These are phyloP conservation scores for Tursiops truncatus DNA, from an alignment of 2,113 vertebrate genomes.

Conservation along the genomic window DNA sequence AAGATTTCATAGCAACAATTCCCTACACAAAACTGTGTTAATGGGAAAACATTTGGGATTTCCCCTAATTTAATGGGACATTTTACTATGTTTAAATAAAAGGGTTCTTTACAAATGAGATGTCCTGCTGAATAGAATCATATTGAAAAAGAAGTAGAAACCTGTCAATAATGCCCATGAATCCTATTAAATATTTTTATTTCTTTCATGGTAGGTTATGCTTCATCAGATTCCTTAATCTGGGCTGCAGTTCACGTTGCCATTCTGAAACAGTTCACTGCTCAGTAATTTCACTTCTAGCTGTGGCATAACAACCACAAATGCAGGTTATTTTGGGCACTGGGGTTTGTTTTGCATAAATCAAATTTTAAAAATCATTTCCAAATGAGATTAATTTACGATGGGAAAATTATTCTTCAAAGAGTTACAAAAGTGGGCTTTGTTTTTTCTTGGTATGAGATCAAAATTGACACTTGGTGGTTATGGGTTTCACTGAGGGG, in stretches of 20 bases:
- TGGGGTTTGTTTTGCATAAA: conserved; percentile 82
- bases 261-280: conserved; percentile 77
- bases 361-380: conserved; percentile 80
- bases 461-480: conserved; percentile 75
- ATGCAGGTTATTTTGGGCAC: conserved; percentile 77
- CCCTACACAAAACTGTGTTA: conserved; percentile 55
- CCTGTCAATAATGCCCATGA: conserved; percentile 76
- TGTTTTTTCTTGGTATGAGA: conserved; percentile 72
- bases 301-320: conserved; percentile 75
- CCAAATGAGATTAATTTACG: conserved; percentile 83
- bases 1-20: not conserved
- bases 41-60: not conserved
- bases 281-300: conserved; percentile 81
- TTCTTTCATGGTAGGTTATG: conserved; percentile 78
- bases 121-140: conserved; percentile 69
- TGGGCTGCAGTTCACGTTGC: conserved; percentile 73
- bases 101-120: conserved; percentile 69
- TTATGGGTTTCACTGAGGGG: conserved; percentile 70
- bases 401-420: conserved; percentile 77
- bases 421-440: conserved; percentile 64
- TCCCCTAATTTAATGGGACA: conserved; percentile 53
- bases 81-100: conserved; percentile 72
- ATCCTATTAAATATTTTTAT: conserved; percentile 81
- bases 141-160: conserved; percentile 72
- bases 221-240: conserved; percentile 79